Evolutionary conservation across 2,113 vertebrate genomes (phyloP).

Genomic region (Colaptes auratus): DNA sequence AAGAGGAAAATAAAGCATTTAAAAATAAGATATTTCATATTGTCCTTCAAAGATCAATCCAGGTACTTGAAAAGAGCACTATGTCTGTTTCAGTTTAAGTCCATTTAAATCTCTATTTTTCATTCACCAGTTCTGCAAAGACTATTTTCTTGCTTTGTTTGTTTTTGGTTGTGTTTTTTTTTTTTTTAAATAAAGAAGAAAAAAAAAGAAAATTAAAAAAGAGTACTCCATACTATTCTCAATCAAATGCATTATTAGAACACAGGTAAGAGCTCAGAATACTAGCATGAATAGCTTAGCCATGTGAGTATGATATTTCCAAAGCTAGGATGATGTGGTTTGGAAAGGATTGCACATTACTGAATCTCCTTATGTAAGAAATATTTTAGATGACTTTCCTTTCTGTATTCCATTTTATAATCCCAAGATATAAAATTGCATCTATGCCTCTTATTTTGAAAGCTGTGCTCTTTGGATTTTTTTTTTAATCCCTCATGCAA

Average conservation of each 20-base stretch:
- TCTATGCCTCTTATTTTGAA: slow-evolving; percentile 56
- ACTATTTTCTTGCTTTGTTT: background rate
- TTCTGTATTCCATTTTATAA: slow-evolving; percentile 69
- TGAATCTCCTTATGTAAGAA: slow-evolving; percentile 63
- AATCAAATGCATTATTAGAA: background rate
- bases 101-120: background rate
- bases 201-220: too few species aligned
- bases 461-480: background rate
- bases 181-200: background rate
- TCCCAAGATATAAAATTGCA: slow-evolving; percentile 69
- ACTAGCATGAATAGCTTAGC: background rate
- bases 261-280: background rate
- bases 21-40: background rate
- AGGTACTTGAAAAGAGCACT: background rate
- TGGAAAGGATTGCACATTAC: slow-evolving; percentile 57
- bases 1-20: slow-evolving; percentile 63
- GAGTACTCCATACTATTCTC: background rate
- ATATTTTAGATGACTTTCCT: slow-evolving; percentile 66
- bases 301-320: slow-evolving; percentile 25
- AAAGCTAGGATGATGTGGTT: slow-evolving; percentile 19
- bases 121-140: background rate
- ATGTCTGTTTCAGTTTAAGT: background rate
- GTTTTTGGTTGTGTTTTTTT: background rate
- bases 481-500: slow-evolving; percentile 68
- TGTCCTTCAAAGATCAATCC: slow-evolving; percentile 6